Conservation (phyloP, 2,888 invertebrate species). For the Rambutsinella grinnellia region DNA sequence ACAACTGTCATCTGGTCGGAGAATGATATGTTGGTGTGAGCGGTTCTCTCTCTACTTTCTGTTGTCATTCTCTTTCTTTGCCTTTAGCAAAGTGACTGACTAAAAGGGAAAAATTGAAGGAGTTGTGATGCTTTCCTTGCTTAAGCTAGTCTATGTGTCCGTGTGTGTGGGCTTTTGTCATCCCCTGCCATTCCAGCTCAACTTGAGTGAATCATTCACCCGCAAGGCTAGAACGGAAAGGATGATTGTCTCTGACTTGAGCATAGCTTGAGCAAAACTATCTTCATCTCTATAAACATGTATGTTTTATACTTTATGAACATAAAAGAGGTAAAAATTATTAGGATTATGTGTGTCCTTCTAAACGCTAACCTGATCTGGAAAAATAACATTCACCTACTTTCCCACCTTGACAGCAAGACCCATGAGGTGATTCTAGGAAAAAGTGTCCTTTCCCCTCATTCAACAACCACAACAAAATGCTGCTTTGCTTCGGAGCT, state of each 20-base stretch:
- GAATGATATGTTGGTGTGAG: conserved; percentile 23
- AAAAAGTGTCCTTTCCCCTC: not conserved
- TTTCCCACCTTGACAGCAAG: too few species aligned
- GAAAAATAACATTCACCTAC: not conserved
- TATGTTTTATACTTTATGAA: too few species aligned
- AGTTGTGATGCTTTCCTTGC: not conserved
- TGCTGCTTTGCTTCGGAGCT: not conserved
- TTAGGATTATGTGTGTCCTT: too few species aligned
- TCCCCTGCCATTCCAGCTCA: conserved; percentile 13
- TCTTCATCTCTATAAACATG: not conserved
- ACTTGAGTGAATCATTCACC: conserved; percentile 49
- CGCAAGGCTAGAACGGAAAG: conserved; percentile 19
- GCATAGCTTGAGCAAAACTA: not conserved
- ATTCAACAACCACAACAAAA: not conserved
- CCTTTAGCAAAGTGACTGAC: conserved; percentile 24
- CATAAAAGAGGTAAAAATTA: too few species aligned
- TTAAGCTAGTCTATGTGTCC: too few species aligned
- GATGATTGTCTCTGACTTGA: conserved; percentile 17
- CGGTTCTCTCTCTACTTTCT: not conserved
- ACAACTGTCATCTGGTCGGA: conserved; percentile 34
- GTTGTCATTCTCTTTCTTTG: conserved; percentile 15
- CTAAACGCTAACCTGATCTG: not conserved
- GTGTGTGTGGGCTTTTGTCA: not conserved
- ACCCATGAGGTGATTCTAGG: too few species aligned
- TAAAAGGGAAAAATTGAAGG: not conserved